Conservation (phyloP, 1,140 invertebrate species). For the Galleria mellonella region DNA sequence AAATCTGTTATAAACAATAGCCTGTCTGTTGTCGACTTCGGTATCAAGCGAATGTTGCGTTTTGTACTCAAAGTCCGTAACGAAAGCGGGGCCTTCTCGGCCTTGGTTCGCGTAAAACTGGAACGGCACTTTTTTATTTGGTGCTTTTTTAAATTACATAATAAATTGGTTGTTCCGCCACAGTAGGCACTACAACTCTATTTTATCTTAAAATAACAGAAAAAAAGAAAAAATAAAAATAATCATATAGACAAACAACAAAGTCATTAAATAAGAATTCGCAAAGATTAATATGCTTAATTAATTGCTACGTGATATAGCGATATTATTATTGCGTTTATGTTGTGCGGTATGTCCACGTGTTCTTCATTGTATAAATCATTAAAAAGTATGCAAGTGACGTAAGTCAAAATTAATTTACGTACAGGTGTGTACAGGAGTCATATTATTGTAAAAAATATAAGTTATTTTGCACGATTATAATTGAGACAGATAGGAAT, state of each 20-base stretch:
- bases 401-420: conserved; percentile 1
- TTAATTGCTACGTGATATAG: conserved; percentile 25
- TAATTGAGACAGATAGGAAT: too few relatives aligned
- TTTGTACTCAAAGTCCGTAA: conserved; percentile 16
- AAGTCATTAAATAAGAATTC: conserved; percentile 32
- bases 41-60: conserved; percentile 5
- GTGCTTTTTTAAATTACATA: conserved; percentile 1
- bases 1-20: not conserved
- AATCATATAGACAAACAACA: not conserved
- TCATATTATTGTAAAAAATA: not conserved
- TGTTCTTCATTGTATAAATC: conserved; percentile 16
- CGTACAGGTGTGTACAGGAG: not conserved
- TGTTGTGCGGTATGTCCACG: conserved; percentile 34
- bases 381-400: conserved; percentile 15
- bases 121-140: conserved; percentile 20
- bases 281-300: conserved; percentile 31
- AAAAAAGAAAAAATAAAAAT: not conserved
- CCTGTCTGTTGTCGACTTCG: not conserved
- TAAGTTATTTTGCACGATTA: not conserved
- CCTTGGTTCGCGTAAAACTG: conserved; percentile 31
- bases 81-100: conserved; percentile 34
- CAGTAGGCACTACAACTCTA: too few relatives aligned
- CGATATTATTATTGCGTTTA: conserved; percentile 17
- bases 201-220: too few relatives aligned
- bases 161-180: not conserved